Evolutionary conservation across 2,888 invertebrate species (phyloP).

Genomic region (Andrena marginata): DNA sequence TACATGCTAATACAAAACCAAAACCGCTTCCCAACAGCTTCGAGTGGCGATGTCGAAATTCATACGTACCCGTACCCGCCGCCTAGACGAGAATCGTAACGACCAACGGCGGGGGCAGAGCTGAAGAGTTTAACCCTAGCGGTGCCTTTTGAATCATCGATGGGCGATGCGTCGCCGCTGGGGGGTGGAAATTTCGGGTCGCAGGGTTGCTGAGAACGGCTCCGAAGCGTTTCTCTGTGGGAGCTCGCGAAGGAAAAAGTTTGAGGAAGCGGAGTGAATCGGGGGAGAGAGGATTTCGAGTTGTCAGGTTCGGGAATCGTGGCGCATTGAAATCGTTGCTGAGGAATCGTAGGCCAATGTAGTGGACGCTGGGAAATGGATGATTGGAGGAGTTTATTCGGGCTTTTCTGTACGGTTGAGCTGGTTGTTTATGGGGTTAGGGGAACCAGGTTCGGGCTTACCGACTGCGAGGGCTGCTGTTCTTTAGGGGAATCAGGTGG

Average conservation of each 20-base stretch:
- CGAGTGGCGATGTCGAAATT: constrained; percentile 65
- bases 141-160: constrained; percentile 8
- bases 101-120: constrained; percentile 36
- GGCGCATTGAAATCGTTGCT: neutral
- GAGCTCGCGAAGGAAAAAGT: neutral
- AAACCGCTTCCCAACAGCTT: constrained; percentile 80
- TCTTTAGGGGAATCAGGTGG: constrained; percentile 24
- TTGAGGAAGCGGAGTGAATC: too few relatives aligned
- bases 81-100: constrained; percentile 37
- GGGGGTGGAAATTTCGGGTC: neutral
- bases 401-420: constrained; percentile 11
- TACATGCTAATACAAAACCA: constrained; percentile 84
- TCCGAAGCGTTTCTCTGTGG: neutral
- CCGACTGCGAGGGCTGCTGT: constrained; percentile 14
- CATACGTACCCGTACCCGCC: constrained; percentile 13
- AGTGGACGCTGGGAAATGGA: constrained; percentile 1
- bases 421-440: constrained; percentile 26
- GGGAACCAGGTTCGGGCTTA: constrained; percentile 15
- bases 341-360: neutral
- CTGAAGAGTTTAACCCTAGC: constrained; percentile 19
- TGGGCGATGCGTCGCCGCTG: neutral
- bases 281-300: too few relatives aligned
- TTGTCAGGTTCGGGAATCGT: too few relatives aligned
- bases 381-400: constrained; percentile 21
- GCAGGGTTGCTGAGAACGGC: neutral